phyloP scores from a whole-genome alignment of 64 coral and sea anemone species.

The Hydrozoanthus tunicans region DNA sequence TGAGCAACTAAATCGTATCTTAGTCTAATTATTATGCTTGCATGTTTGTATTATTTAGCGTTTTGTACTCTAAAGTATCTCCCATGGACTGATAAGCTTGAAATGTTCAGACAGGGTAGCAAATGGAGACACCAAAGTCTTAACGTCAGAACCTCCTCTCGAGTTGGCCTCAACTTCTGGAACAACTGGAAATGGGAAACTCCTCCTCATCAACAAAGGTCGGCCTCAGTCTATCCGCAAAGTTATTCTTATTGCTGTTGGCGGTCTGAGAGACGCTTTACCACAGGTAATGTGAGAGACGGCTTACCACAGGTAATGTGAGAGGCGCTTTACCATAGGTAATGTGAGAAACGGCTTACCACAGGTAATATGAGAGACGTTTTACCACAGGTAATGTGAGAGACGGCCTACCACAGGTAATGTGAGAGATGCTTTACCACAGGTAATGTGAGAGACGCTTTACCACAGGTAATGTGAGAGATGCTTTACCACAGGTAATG shows the following conservation, averaged over 20 bases:
- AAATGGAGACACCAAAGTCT: not conserved
- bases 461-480: not conserved
- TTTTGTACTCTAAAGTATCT: too few species aligned
- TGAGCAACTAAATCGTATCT: too few species aligned
- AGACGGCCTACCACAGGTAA: too few species aligned
- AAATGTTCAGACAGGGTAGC: constrained; percentile 21
- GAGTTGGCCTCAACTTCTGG: constrained; percentile 35
- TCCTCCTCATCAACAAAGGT: not conserved
- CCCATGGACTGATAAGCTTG: not conserved
- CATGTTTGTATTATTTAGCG: too few species aligned
- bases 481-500: not conserved
- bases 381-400: too few species aligned
- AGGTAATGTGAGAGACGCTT: not conserved
- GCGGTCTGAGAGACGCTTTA: not conserved
- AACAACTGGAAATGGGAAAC: constrained; percentile 30
- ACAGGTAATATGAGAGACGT: not conserved
- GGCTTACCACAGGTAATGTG: not conserved
- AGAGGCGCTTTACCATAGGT: too few species aligned
- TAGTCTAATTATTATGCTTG: too few species aligned
- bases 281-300: not conserved
- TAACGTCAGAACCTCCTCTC: constrained; percentile 17
- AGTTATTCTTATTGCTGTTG: not conserved
- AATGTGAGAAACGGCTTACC: not conserved
- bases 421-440: too few species aligned
- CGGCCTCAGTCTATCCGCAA: too few species aligned